Evolutionary conservation across 2,888 invertebrate species (phyloP).

Genomic region (Strigamia transsilvanica): DNA sequence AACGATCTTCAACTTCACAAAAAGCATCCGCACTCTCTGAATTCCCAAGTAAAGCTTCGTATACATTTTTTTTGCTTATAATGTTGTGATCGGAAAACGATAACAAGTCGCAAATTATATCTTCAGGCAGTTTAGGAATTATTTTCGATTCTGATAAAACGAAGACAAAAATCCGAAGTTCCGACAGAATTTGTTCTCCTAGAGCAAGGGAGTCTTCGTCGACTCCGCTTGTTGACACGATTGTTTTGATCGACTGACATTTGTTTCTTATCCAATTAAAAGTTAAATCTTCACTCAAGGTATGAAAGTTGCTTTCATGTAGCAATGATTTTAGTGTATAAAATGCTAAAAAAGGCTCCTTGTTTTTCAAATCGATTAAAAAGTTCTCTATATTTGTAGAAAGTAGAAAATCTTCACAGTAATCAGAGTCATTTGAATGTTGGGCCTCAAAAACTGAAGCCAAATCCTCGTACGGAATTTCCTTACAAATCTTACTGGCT

Average conservation of each 20-base stretch:
- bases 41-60: neutral
- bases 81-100: neutral
- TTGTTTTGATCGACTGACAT: neutral
- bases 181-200: neutral
- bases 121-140: neutral
- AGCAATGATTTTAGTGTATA: neutral
- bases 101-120: neutral
- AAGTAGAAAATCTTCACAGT: neutral
- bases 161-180: conserved; percentile 17
- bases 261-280: conserved; percentile 11
- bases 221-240: neutral
- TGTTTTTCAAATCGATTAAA: neutral
- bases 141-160: neutral
- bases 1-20: neutral
- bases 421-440: neutral
- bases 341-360: conserved; percentile 1
- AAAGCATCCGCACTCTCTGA: neutral
- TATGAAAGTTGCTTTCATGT: neutral
- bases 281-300: neutral
- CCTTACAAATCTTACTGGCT: neutral
- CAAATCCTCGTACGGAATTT: conserved; percentile 13
- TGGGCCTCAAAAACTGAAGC: neutral
- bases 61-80: neutral
- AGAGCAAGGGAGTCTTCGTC: neutral
- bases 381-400: neutral